Evolutionary conservation across 1,140 invertebrate species (phyloP).

Genomic region (Hesperophylax magnus): DNA sequence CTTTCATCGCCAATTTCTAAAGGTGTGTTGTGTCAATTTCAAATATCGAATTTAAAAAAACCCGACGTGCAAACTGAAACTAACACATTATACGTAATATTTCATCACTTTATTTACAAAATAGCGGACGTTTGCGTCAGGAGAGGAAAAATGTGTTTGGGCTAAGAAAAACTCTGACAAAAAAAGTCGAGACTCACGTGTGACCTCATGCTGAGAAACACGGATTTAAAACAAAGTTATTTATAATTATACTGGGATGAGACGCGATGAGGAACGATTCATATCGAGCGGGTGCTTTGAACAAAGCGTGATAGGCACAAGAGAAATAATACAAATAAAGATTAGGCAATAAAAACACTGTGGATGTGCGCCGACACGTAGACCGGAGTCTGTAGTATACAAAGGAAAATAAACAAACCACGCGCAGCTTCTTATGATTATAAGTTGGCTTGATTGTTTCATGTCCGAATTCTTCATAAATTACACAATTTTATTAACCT

Average conservation of each 20-base stretch:
- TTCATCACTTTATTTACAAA: conserved; percentile 39
- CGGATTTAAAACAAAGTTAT: conserved; percentile 47
- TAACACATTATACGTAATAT: conserved; percentile 33
- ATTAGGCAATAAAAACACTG: conserved; percentile 20
- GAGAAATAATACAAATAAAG: conserved; percentile 17
- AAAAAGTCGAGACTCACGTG: conserved; percentile 41
- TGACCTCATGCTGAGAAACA: conserved; percentile 48
- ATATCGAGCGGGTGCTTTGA: background rate
- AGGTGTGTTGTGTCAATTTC: too few species aligned
- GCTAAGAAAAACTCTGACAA: conserved; percentile 30
- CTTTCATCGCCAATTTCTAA: too few species aligned
- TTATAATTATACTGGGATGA: conserved; percentile 20
- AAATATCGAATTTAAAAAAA: background rate
- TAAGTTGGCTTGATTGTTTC: background rate
- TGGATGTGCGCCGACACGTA: background rate
- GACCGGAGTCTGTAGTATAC: background rate
- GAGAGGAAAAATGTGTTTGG: conserved; percentile 39
- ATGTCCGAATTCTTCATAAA: background rate
- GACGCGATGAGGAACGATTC: background rate
- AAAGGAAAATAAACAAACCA: conserved; percentile 20
- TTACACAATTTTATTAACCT: too few species aligned
- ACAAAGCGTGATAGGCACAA: background rate
- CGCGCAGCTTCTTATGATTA: background rate
- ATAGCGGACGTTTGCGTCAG: conserved; percentile 45
- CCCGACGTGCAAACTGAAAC: background rate